A percentile compares a stretch with the other conserved stretches of the same genome.
phyloP scores from a whole-genome alignment of 1,140 invertebrate species.

The Octopus sinensis region DNA sequence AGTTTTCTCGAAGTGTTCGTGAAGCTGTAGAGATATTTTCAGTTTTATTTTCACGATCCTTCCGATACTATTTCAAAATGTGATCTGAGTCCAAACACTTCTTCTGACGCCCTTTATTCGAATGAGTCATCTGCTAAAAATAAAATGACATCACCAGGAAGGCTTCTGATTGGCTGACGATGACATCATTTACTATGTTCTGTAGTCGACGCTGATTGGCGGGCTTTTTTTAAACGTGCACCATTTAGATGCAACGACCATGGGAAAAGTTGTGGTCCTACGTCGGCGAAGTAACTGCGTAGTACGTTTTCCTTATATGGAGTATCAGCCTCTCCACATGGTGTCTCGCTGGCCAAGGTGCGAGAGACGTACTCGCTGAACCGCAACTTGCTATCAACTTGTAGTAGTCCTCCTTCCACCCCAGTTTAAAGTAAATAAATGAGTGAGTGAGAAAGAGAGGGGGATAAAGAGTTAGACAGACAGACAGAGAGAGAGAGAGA shows the following conservation, averaged over 20 bases:
- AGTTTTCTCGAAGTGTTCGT: too few relatives aligned
- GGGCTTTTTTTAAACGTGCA: slow-evolving; percentile 11
- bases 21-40: background rate
- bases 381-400: too few relatives aligned
- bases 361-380: too few relatives aligned
- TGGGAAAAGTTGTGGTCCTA: background rate
- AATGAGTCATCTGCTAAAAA: slow-evolving; percentile 56
- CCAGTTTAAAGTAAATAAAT: too few relatives aligned
- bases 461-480: too few relatives aligned
- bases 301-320: slow-evolving; percentile 16
- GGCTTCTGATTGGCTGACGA: slow-evolving; percentile 54
- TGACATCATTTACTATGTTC: slow-evolving; percentile 55
- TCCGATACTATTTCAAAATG: slow-evolving; percentile 21
- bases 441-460: too few relatives aligned
- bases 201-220: background rate
- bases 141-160: slow-evolving; percentile 59
- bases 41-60: background rate
- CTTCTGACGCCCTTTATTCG: slow-evolving; percentile 39
- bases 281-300: slow-evolving; percentile 7
- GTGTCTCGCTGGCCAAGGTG: too few relatives aligned
- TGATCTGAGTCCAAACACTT: slow-evolving; percentile 30
- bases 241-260: background rate
- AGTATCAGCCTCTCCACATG: background rate
- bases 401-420: too few relatives aligned
- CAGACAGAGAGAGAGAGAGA: too few relatives aligned